phyloP scores from a whole-genome alignment of 2,797 vertebrate species.

The Xiphorhynchus erythropygius region DNA sequence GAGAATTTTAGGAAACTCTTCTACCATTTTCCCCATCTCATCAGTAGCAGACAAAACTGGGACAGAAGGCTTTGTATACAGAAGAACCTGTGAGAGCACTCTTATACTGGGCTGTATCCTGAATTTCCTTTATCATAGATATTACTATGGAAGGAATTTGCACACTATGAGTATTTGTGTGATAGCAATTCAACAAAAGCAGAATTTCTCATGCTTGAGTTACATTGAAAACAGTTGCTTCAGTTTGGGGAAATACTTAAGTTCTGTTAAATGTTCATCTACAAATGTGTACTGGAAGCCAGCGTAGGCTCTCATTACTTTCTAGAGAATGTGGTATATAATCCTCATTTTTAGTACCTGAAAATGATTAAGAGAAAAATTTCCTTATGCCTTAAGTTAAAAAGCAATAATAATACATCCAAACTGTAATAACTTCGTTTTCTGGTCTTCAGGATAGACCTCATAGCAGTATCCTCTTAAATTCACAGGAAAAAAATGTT shows the following conservation, averaged over 20 bases:
- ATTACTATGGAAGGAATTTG: neutral
- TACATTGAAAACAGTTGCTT: neutral
- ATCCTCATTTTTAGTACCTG: neutral
- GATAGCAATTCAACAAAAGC: neutral
- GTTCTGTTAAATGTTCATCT: neutral
- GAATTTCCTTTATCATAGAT: neutral
- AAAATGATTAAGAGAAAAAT: neutral
- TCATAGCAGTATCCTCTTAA: neutral
- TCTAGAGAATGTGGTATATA: neutral
- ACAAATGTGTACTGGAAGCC: neutral
- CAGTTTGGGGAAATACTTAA: neutral
- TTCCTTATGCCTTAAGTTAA: neutral
- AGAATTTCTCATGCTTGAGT: neutral
- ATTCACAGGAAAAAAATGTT: conserved; percentile 1
- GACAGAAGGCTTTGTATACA: neutral
- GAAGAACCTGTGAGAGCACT: neutral
- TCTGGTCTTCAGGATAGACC: neutral
- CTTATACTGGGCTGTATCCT: neutral
- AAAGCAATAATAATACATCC: neutral
- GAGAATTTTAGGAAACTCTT: neutral
- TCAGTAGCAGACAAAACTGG: neutral
- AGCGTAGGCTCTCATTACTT: accelerated
- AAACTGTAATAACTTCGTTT: neutral
- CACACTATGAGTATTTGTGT: neutral
- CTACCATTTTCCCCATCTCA: neutral